Percentiles rank a stretch among this genome's conserved stretches.
phyloP scores from a whole-genome alignment of 2,888 invertebrate species.

The Synanthedon andrenaeformis region DNA sequence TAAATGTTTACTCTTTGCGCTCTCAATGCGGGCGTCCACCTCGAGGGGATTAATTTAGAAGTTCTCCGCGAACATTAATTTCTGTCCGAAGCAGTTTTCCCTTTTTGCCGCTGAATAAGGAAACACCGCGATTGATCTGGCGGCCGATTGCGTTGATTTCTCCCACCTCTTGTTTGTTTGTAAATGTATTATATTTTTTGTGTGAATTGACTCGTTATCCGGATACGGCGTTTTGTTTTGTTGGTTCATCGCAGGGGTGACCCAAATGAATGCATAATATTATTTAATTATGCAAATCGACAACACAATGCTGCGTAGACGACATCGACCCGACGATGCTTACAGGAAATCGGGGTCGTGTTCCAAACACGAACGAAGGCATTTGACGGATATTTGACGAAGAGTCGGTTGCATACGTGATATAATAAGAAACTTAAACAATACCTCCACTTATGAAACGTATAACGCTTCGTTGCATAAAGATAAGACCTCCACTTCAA shows the following conservation, averaged over 20 bases:
- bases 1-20: slow-evolving; percentile 47
- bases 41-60: slow-evolving; percentile 59
- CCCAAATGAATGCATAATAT: slow-evolving; percentile 56
- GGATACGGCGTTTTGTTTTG: slow-evolving; percentile 32
- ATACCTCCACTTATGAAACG: background rate
- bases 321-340: slow-evolving; percentile 38
- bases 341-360: slow-evolving; percentile 54
- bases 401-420: slow-evolving; percentile 2
- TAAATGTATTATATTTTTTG: slow-evolving; percentile 7
- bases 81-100: slow-evolving; percentile 37
- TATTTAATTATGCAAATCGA: slow-evolving; percentile 63
- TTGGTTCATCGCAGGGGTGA: slow-evolving; percentile 39
- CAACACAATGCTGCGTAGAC: slow-evolving; percentile 39
- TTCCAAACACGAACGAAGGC: slow-evolving; percentile 22
- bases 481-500: background rate
- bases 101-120: slow-evolving; percentile 42
- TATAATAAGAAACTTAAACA: slow-evolving; percentile 1
- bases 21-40: slow-evolving; percentile 37
- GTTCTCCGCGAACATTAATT: slow-evolving; percentile 44
- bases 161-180: slow-evolving; percentile 12
- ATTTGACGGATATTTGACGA: slow-evolving; percentile 26
- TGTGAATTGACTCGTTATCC: slow-evolving; percentile 3
- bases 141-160: slow-evolving; percentile 25
- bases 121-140: slow-evolving; percentile 31
- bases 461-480: background rate